Percentiles rank a stretch among this genome's conserved stretches.
phyloP scores from a whole-genome alignment of 2,888 invertebrate species.

The Euclidia mi region DNA sequence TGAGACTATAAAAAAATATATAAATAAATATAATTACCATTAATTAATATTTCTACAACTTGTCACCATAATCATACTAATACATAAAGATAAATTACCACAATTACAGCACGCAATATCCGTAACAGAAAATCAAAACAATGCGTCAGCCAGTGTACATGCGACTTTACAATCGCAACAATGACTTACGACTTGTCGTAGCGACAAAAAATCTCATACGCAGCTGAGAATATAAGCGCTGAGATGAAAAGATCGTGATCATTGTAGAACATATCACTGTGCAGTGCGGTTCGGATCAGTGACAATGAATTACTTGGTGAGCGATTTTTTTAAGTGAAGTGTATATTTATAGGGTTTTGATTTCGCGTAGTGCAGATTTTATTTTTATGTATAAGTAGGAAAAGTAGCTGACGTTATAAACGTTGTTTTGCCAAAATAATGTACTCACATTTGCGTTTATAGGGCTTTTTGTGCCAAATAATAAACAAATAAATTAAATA shows the following conservation, averaged over 20 bases:
- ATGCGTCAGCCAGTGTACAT: slow-evolving; percentile 20
- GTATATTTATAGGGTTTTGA: neutral
- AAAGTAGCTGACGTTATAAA: no score
- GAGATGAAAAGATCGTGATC: slow-evolving; percentile 57
- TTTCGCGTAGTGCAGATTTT: no score
- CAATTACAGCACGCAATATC: slow-evolving; percentile 1
- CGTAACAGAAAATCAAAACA: slow-evolving; percentile 33
- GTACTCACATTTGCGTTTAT: no score
- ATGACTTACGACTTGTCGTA: slow-evolving; percentile 40
- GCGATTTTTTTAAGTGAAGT: slow-evolving; percentile 30
- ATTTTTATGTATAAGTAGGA: no score
- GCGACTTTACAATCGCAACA: slow-evolving; percentile 46
- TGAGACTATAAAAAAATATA: no score
- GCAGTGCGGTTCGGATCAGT: slow-evolving; percentile 49
- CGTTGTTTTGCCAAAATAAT: no score
- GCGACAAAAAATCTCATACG: slow-evolving; percentile 39
- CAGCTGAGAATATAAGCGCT: slow-evolving; percentile 66
- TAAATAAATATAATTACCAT: no score
- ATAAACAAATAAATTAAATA: no score
- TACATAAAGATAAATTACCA: no score
- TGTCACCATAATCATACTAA: no score
- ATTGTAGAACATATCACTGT: slow-evolving; percentile 57
- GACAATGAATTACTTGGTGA: slow-evolving; percentile 69
- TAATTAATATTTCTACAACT: no score
- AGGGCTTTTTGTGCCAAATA: no score